These are phyloP conservation scores for Bos indicus DNA, from an alignment of 2,113 vertebrate genomes.

Conservation along the genomic window DNA sequence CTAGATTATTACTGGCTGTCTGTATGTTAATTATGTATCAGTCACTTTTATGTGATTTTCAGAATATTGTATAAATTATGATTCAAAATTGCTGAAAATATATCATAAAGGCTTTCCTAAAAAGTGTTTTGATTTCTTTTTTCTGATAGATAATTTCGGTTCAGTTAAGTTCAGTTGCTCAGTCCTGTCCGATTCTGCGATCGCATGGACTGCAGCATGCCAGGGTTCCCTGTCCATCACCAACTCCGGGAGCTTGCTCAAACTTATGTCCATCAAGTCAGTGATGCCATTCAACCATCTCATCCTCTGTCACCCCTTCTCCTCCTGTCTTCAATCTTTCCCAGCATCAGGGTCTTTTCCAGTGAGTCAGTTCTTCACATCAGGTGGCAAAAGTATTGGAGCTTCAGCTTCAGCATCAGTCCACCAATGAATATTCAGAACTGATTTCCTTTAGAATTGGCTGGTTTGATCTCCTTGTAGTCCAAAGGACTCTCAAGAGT, in stretches of 20 bases:
- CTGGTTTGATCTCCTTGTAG: not conserved
- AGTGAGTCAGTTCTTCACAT: not conserved
- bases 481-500: not conserved
- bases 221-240: not conserved
- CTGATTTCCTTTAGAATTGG: too few species aligned
- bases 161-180: not conserved
- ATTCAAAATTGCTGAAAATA: not conserved
- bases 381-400: not conserved
- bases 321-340: not conserved
- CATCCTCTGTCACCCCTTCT: not conserved
- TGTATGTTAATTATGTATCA: not conserved
- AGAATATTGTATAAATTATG: not conserved
- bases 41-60: not conserved
- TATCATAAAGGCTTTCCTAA: not conserved
- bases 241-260: not conserved
- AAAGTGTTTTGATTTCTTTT: not conserved
- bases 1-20: too few species aligned
- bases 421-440: too few species aligned
- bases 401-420: too few species aligned
- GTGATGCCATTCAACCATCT: not conserved
- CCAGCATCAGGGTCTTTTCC: not conserved
- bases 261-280: not conserved
- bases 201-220: not conserved
- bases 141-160: not conserved
- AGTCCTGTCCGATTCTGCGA: rapidly evolving